phyloP scores from a whole-genome alignment of 2,113 vertebrate species.

The Stigmatopora nigra region DNA sequence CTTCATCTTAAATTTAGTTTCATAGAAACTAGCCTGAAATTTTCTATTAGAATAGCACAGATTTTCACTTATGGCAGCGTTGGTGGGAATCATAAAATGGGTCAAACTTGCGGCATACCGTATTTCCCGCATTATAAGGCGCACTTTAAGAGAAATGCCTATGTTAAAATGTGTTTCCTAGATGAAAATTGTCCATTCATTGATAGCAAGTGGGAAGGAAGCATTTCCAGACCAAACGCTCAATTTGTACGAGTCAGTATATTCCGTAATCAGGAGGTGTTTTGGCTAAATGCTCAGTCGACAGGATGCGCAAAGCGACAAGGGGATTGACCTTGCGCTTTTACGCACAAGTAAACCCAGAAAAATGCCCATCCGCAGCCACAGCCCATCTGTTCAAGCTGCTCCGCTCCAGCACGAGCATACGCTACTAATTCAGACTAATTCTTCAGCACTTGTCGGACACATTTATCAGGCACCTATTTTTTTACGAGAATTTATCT shows the following conservation, averaged over 20 bases:
- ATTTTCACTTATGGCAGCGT: too few relatives aligned
- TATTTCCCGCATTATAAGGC: too few relatives aligned
- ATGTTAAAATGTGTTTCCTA: too few relatives aligned
- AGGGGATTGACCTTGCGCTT: slow-evolving; percentile 18
- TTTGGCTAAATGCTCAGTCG: slow-evolving; percentile 12
- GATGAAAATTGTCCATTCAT: too few relatives aligned
- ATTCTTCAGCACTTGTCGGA: slow-evolving; percentile 13
- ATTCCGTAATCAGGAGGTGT: slow-evolving; percentile 22
- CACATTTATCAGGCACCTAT: slow-evolving; percentile 15
- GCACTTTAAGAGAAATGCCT: too few relatives aligned
- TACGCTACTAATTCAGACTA: slow-evolving; percentile 5
- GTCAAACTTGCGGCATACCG: too few relatives aligned
- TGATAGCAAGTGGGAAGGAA: not conserved
- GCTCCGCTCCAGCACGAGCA: slow-evolving; percentile 22
- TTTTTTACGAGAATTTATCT: slow-evolving; percentile 4
- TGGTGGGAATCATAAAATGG: too few relatives aligned
- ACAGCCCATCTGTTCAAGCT: slow-evolving; percentile 25
- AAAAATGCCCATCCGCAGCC: slow-evolving; percentile 19
- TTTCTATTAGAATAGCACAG: too few relatives aligned
- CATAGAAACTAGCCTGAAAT: too few relatives aligned
- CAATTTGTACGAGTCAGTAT: not conserved
- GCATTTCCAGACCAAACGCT: not conserved
- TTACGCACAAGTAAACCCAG: slow-evolving; percentile 7
- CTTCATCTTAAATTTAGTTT: too few relatives aligned
- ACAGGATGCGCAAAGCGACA: slow-evolving; percentile 10